Percentiles rank a stretch among this genome's conserved stretches.
phyloP scores from a whole-genome alignment of 2,888 invertebrate genomes.

The Sinopyrophorus schimmeli region DNA sequence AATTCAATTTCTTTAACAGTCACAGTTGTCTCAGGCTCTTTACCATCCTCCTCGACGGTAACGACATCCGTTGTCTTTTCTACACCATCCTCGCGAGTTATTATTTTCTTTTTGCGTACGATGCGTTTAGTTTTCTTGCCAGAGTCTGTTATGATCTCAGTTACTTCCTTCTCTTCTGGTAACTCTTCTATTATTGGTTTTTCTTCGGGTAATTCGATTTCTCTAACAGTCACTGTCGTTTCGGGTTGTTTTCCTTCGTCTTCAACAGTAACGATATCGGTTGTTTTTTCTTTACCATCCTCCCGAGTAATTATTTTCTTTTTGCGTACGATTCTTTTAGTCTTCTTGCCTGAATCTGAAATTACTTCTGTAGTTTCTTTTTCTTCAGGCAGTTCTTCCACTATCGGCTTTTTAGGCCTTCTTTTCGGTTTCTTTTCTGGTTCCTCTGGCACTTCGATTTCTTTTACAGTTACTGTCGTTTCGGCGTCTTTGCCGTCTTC shows the following conservation, averaged over 20 bases:
- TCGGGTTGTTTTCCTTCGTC: constrained; percentile 41
- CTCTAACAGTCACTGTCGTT: constrained; percentile 43
- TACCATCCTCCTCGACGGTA: constrained; percentile 51
- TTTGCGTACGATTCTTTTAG: constrained; percentile 16
- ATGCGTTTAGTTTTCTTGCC: constrained; percentile 36
- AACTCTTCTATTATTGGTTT: constrained; percentile 33
- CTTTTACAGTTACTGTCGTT: constrained; percentile 44
- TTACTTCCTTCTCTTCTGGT: constrained; percentile 36
- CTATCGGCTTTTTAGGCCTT: constrained; percentile 13
- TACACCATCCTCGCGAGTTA: constrained; percentile 49
- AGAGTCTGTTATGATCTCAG: constrained; percentile 33
- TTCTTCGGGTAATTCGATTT: constrained; percentile 39
- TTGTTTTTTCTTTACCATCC: constrained; percentile 40
- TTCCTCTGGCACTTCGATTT: constrained; percentile 38
- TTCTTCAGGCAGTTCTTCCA: constrained; percentile 45
- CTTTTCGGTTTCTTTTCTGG: constrained; percentile 20
- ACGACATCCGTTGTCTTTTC: constrained; percentile 48
- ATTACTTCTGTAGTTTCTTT: constrained; percentile 28
- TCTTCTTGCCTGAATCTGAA: constrained; percentile 25
- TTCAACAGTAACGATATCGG: constrained; percentile 40
- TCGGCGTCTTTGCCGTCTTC: constrained; percentile 48
- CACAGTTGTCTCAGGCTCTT: constrained; percentile 38
- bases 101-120: constrained; percentile 48
- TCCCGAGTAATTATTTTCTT: constrained; percentile 24
- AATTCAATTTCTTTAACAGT: constrained; percentile 43